Percentiles rank a stretch among this genome's conserved stretches.
These are phyloP conservation scores for Anguilla anguilla DNA, from an alignment of 2,797 vertebrate genomes.

Conservation along the genomic window DNA sequence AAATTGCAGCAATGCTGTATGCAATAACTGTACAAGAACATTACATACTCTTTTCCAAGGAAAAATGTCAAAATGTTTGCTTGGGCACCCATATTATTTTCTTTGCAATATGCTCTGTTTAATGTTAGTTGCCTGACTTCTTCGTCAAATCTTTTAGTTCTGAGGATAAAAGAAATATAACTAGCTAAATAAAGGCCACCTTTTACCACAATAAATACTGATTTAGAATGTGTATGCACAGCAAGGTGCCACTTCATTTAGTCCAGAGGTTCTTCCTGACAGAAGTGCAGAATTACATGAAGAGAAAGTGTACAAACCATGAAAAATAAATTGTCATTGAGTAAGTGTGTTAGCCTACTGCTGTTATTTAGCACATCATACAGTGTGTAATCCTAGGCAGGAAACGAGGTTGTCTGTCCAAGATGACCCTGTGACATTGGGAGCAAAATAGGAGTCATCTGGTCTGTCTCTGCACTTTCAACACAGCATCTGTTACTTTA, in stretches of 20 bases:
- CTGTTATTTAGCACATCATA: not conserved
- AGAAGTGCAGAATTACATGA: not conserved
- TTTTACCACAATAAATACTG: too few species aligned
- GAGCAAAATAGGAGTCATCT: not conserved
- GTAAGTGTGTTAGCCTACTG: not conserved
- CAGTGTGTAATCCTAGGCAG: not conserved
- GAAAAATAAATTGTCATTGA: conserved; percentile 10
- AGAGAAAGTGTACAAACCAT: not conserved
- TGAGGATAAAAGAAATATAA: too few species aligned
- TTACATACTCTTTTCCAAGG: too few species aligned
- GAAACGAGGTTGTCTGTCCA: not conserved
- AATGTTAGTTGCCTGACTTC: too few species aligned
- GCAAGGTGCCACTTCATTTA: too few species aligned
- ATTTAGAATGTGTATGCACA: too few species aligned
- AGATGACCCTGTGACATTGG: not conserved
- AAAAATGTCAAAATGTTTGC: too few species aligned
- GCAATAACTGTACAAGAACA: not conserved
- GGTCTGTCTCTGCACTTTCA: not conserved
- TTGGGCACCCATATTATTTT: too few species aligned
- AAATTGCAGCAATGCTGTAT: not conserved
- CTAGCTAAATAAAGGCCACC: too few species aligned
- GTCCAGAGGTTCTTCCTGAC: too few species aligned
- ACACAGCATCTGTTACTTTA: not conserved
- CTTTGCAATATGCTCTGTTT: too few species aligned
- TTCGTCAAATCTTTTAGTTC: too few species aligned